Conservation (phyloP, 2,113 vertebrate genomes). For the Pygoscelis antarcticus region DNA sequence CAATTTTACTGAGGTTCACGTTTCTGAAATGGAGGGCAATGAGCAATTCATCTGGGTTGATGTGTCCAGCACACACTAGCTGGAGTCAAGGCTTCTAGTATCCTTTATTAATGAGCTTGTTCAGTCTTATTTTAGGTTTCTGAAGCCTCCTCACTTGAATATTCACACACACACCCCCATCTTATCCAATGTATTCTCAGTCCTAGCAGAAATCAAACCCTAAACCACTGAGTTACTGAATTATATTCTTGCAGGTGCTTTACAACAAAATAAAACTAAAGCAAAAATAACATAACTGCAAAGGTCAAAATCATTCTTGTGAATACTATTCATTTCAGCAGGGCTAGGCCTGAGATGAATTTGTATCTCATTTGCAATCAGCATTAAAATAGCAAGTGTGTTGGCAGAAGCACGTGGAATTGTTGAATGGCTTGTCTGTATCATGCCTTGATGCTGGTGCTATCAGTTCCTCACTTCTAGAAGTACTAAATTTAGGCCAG, state of each 20-base stretch:
- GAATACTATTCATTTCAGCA: not conserved
- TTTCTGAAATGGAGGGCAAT: not conserved
- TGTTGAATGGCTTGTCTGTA: constrained; percentile 17
- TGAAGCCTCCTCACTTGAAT: not conserved
- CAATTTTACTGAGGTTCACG: not conserved
- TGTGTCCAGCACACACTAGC: not conserved
- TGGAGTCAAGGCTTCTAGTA: not conserved
- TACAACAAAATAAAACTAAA: not conserved
- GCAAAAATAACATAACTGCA: not conserved
- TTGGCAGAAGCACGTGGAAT: constrained; percentile 2
- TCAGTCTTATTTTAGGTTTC: not conserved
- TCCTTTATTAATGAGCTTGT: not conserved
- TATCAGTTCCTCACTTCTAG: constrained; percentile 20
- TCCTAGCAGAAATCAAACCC: not conserved
- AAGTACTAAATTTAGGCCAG: constrained; percentile 27
- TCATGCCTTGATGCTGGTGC: not conserved
- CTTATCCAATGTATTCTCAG: not conserved
- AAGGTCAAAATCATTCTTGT: not conserved
- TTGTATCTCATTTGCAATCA: not conserved
- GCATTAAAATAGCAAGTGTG: constrained; percentile 42
- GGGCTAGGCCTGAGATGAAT: not conserved
- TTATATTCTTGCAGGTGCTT: not conserved
- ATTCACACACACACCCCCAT: not conserved
- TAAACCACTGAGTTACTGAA: not conserved
- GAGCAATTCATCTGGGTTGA: not conserved